A percentile compares a stretch with the other conserved stretches of the same genome.
Evolutionary conservation across 2,888 invertebrate species (phyloP).

Genomic region (Fragum fragum): DNA sequence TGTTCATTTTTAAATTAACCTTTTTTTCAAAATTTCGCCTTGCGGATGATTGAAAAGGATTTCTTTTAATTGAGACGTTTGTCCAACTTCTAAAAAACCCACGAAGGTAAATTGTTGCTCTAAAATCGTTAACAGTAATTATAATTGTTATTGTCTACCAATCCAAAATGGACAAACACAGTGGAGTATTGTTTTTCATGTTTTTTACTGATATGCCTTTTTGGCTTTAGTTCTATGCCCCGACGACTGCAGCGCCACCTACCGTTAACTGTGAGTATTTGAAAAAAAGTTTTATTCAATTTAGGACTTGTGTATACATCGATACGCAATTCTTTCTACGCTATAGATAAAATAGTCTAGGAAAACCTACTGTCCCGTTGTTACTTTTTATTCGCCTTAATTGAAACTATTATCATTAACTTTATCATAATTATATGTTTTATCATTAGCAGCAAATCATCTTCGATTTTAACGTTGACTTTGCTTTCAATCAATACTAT

Average conservation of each 20-base stretch:
- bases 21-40: not conserved
- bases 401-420: too few relatives aligned
- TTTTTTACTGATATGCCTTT: not conserved
- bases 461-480: too few relatives aligned
- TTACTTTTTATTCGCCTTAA: too few relatives aligned
- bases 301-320: too few relatives aligned
- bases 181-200: not conserved
- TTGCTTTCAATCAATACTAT: too few relatives aligned
- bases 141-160: not conserved
- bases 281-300: too few relatives aligned
- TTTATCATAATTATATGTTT: too few relatives aligned
- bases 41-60: not conserved
- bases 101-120: not conserved
- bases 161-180: not conserved
- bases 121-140: not conserved
- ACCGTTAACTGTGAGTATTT: not conserved
- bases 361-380: too few relatives aligned
- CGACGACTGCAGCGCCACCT: not conserved
- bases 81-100: not conserved
- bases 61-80: not conserved
- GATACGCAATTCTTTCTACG: too few relatives aligned
- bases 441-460: too few relatives aligned
- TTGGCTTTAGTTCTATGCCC: not conserved
- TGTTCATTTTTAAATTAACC: too few relatives aligned
- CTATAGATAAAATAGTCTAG: too few relatives aligned